Base-by-base conservation (phyloP, 30 jellyfish, hydroid and myxozoan species). In the Pseudorhiza aurosa region DNA sequence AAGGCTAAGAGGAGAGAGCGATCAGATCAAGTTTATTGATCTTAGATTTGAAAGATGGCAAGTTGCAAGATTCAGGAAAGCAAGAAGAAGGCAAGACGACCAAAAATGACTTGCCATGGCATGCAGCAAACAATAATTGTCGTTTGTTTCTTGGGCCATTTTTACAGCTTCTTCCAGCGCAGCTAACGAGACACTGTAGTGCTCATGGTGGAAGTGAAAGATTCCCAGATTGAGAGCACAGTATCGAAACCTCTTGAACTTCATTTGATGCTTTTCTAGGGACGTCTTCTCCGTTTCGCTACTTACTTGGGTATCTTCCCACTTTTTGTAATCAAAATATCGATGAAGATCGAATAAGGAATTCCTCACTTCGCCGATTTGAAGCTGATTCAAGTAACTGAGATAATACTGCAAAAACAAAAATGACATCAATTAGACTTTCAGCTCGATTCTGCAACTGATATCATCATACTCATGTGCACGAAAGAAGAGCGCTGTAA, bases 81-180 rank as follows among this genome's bases (percentile, higher is more conserved):
- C n/a, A n/a, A n/a, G n/a, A n/a, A n/a, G n/a, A n/a, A n/a, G n/a
- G n/a, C n/a, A n/a, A n/a, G n/a, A n/a, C n/a, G n/a, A n/a, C n/a
- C n/a, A n/a, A n/a, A n/a, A n/a, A 37, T n/a, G 35, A 69, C 84
- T 80, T 6, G 65, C 92, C 87, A 88, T 30, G 0, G 97, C 91
- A 75, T 89, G 97, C 22, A 82, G 75, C 45, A 89, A 59, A 44
- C 97, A 89, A 18, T 74, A 58, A 14, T 68, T 67, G 57, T 89
- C 97, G 45, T 83, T 82, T 8, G 97, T 89, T n/a, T 82, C 91
- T 42, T 89, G 97, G 21, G 97, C 97, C 87, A 89, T 83, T 40
- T 75, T 59, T 11, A 82, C 82, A 15, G 97, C 97, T 71, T 89
- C 97, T 70, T 89, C 88, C 60, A 89, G 51, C n/a, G 96, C 85